Percentiles rank a stretch among this genome's conserved stretches.
Conservation (phyloP, 30 jellyfish, hydroid and myxozoan species). For the Phacellophora camtschatica region DNA sequence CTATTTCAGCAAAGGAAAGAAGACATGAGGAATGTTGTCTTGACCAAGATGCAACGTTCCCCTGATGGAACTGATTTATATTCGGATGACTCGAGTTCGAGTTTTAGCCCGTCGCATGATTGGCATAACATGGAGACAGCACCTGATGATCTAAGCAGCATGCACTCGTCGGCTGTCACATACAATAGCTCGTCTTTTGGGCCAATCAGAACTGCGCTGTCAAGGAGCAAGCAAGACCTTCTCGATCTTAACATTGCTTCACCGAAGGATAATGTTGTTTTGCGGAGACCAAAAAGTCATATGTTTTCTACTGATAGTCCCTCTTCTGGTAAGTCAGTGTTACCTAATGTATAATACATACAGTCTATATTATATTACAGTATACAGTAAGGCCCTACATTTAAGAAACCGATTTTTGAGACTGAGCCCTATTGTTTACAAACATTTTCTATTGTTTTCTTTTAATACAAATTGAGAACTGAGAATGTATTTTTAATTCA, state of each 20-base stretch:
- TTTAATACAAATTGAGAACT: no score
- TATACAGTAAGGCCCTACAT: no score
- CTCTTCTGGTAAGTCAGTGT: slow-evolving; percentile 71
- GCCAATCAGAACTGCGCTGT: slow-evolving; percentile 83
- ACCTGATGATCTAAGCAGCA: slow-evolving; percentile 34
- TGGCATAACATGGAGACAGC: not conserved
- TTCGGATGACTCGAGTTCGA: slow-evolving; percentile 71
- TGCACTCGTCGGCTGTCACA: slow-evolving; percentile 44
- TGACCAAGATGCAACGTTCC: slow-evolving; percentile 45
- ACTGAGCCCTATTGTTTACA: no score
- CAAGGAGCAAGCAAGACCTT: slow-evolving; percentile 84
- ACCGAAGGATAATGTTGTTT: slow-evolving; percentile 10
- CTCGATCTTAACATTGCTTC: slow-evolving; percentile 35
- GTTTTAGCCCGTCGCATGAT: slow-evolving; percentile 59
- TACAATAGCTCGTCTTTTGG: slow-evolving; percentile 54
- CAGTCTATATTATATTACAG: not conserved
- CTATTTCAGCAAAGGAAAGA: slow-evolving; percentile 48
- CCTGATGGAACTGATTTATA: slow-evolving; percentile 52
- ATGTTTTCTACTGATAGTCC: slow-evolving; percentile 30
- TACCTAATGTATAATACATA: not conserved
- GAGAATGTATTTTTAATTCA: no score
- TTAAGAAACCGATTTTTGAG: no score
- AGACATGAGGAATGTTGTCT: slow-evolving; percentile 26
- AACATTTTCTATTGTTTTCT: no score
- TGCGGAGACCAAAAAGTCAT: slow-evolving; percentile 22